phyloP scores from a whole-genome alignment of 2,113 vertebrate genomes.

The Oryzias javanicus region DNA sequence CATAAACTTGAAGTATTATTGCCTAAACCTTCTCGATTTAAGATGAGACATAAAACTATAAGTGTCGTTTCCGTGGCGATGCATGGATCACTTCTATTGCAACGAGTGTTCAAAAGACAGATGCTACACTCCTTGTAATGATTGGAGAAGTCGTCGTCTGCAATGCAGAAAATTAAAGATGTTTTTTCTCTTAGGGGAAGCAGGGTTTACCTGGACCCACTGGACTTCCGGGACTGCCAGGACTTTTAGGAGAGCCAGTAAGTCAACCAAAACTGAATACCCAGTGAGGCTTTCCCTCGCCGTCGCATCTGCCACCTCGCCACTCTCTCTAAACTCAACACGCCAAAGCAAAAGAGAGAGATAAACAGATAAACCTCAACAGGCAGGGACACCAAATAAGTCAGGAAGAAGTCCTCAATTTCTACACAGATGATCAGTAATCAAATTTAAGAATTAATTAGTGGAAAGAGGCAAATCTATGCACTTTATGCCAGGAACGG shows the following conservation, averaged over 20 bases:
- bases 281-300: conserved; percentile 37
- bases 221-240: conserved; percentile 83
- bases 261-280: conserved; percentile 57
- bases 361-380: conserved; percentile 54
- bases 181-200: conserved; percentile 79
- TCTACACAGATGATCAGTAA: conserved; percentile 74
- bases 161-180: conserved; percentile 11
- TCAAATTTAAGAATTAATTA: conserved; percentile 80
- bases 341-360: conserved; percentile 47
- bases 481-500: conserved; percentile 63
- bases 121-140: conserved; percentile 7
- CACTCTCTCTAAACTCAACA: conserved; percentile 25
- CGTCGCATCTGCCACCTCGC: conserved; percentile 47
- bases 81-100: neutral
- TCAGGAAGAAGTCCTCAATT: conserved; percentile 43
- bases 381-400: conserved; percentile 35
- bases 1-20: neutral
- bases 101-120: conserved; percentile 1
- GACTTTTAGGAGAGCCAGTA: conserved; percentile 86
- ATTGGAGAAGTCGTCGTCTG: conserved; percentile 7
- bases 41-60: neutral
- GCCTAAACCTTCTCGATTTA: neutral
- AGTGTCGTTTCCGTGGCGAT: neutral
- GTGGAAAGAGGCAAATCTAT: conserved; percentile 72
- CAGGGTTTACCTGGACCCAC: conserved; percentile 81